Base-by-base conservation (phyloP, 92 coral and sea anemone species). In the Umimayanthus kanabou region DNA sequence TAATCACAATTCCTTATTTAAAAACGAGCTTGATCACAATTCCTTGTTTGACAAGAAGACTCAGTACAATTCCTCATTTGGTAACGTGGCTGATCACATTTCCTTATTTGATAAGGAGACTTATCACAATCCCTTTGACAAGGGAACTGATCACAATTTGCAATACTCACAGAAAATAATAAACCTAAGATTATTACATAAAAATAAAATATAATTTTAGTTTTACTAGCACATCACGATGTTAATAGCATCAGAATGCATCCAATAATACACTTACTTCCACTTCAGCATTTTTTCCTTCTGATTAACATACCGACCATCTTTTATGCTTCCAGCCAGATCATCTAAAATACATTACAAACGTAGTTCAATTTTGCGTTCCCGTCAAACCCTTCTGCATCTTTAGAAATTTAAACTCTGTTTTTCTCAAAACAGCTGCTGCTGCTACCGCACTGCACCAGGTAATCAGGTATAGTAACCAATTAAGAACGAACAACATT, bases 231-330 rank as follows among this genome's bases (percentile, higher is more conserved):
- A 53, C 58, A 53, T 53, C 20, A 2, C 11, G 20, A 11, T 13
- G 58, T 53, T 53, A 1, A 18, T 20, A 22, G 26, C 28, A 28
- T 30, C 39, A 78, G 49, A 49, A 45, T 9, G 47, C 84, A 23
- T n/a, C 9, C 28, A 1, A 26, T 4, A n/a, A 55, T 0, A 55
- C 18, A 75, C 91, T 33, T 79, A 92, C 94, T 90, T 89, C 94
- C 94, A 92, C 22, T 87, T 85, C 58, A 81, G 45, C 94, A 92
- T 92, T 80, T 82, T 92, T 40, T 92, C 91, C 77, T 84, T 90
- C 73, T 92, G 94, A 47, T 76, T 80, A 25, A 57, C 40, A 65
- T 55, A 92, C 3, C 37, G 85, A 11, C 94, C 94, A 88, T 92
- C 53, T 30, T n/a, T 25, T 30, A 6, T n/a, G 14, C 5, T 57